Evolutionary conservation across 1,140 invertebrate genomes (phyloP).

Genomic region (Drosophila parabipectinata): DNA sequence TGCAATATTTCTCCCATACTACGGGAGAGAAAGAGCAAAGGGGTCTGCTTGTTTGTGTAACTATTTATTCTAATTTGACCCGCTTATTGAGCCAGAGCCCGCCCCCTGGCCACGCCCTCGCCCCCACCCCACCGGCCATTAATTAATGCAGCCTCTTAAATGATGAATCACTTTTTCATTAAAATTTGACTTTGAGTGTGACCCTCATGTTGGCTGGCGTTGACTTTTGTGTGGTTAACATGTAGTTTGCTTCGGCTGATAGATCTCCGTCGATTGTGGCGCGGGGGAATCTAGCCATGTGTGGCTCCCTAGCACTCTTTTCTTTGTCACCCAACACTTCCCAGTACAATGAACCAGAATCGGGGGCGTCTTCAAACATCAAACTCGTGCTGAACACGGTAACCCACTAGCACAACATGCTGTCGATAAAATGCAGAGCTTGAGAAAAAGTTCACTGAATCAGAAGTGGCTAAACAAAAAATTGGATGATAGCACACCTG

Average conservation of each 20-base stretch:
- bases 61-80: constrained; percentile 84
- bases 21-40: constrained; percentile 38
- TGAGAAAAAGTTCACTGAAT: constrained; percentile 3
- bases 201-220: constrained; percentile 65
- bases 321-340: constrained; percentile 16
- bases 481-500: constrained; percentile 30
- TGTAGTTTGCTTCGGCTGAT: constrained; percentile 29
- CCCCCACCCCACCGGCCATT: constrained; percentile 60
- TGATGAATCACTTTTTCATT: constrained; percentile 83
- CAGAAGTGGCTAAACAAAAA: constrained; percentile 1
- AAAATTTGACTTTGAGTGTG: constrained; percentile 80
- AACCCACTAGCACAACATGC: constrained; percentile 10
- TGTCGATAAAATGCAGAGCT: constrained; percentile 16
- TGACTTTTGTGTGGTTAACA: constrained; percentile 65
- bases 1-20: constrained; percentile 55
- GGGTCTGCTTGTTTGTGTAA: constrained; percentile 80
- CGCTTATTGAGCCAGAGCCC: constrained; percentile 66
- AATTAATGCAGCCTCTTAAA: constrained; percentile 74
- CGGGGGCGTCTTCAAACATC: constrained; percentile 23
- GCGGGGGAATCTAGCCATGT: constrained; percentile 12
- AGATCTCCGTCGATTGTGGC: constrained; percentile 10
- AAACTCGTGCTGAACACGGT: constrained; percentile 16
- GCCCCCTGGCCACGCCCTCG: constrained; percentile 35
- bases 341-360: constrained; percentile 35
- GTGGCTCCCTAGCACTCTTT: background rate